A percentile compares a stretch with the other conserved stretches of the same genome.
Conservation (phyloP, 2,888 invertebrate species). For the Lasioglossum lativentre region DNA sequence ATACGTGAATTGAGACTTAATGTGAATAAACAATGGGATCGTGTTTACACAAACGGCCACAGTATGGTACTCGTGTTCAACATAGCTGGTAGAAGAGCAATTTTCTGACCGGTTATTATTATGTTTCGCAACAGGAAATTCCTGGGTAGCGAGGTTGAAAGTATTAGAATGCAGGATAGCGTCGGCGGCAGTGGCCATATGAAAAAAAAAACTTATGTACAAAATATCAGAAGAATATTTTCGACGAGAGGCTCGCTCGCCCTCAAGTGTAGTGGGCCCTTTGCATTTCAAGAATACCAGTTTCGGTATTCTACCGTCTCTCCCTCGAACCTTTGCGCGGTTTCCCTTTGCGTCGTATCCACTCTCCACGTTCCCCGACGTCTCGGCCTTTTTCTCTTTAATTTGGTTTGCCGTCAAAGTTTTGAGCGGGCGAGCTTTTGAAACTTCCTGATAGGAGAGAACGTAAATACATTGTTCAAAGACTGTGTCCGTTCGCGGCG, state of each 20-base stretch:
- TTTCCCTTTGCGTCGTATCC: conserved; percentile 58
- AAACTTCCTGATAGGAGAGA: conserved; percentile 57
- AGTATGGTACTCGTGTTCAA: neutral
- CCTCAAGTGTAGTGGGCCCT: conserved; percentile 56
- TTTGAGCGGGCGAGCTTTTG: conserved; percentile 67
- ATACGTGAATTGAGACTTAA: too few relatives aligned
- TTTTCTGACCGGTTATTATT: neutral
- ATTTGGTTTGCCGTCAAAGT: conserved; percentile 74
- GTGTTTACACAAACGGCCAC: neutral
- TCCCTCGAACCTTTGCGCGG: conserved; percentile 48
- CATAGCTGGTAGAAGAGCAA: neutral
- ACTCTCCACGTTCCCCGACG: conserved; percentile 31
- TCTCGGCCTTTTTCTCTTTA: conserved; percentile 54
- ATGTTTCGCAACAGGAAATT: conserved; percentile 1
- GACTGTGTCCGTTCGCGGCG: conserved; percentile 23
- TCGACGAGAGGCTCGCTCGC: conserved; percentile 54
- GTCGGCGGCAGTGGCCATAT: conserved; percentile 13
- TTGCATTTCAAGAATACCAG: conserved; percentile 73
- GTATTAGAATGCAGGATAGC: neutral
- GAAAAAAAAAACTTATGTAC: conserved; percentile 42
- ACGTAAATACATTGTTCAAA: conserved; percentile 55
- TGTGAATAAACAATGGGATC: neutral
- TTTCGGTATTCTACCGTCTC: conserved; percentile 58
- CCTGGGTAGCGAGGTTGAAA: neutral
- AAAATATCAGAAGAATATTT: conserved; percentile 62